Evolutionary conservation across 2,888 invertebrate genomes (phyloP), one percentile per base, ranked within the genome.

Genomic region (Athrips mouffetella): DNA sequence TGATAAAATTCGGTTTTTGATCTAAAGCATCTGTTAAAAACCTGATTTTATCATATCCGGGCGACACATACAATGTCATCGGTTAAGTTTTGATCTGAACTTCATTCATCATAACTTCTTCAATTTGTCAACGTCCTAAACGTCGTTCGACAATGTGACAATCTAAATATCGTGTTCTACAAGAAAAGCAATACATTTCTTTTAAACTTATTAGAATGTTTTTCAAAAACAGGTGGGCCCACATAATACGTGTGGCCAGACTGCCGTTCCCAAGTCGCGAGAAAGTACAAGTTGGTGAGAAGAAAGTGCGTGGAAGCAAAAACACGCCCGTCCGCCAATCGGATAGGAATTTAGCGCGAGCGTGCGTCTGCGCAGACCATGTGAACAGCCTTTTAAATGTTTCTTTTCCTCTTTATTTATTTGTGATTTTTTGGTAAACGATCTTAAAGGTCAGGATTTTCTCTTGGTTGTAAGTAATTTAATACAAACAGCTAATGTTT

Each of bases 301-400:
- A 76, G 83, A 84, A 85, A 84, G 84, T 81, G 80, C 79, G 82
- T 77, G 64, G 62, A 69, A 63, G 72, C 73, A 74, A 76, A 80
- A 81, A 80, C 77, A 72, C 63, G 63, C 49, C 58, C 49, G 55
- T 50, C 65, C 63, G 62, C 70, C 66, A 58, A 62, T 66, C 63
- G 71, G 69, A 65, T 67, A 54, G 77, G 79, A 76, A 80, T 82
- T 73, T 70, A 71, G 67, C 71, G 61, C 71, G 63, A 55, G 50
- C 54, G 55, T 53, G 57, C 39, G 27, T 31, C 25, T 1, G 21
- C 20, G 45, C 49, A n/a, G 40, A 29, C 25, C 49, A 30, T 49
- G 49, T 33, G 48, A 48, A 48, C 47, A 33, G 23, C n/a, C 20
- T n/a, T n/a, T n/a, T n/a, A n/a, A n/a, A n/a, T 33, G 35, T 16